Conservation (phyloP, 2,888 invertebrate genomes). For the Phalangium opilio region DNA sequence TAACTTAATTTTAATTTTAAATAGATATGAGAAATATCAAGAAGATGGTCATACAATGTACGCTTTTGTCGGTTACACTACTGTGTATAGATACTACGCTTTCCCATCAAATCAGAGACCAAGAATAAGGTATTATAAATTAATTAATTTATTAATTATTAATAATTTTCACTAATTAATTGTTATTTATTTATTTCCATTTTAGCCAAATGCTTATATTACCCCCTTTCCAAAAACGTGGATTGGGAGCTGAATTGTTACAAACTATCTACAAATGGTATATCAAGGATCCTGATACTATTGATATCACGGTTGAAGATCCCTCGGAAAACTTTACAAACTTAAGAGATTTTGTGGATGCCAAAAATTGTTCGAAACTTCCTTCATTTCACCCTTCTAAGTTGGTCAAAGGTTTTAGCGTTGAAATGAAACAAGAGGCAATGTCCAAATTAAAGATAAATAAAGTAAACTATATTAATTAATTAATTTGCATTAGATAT, state of each 20-base stretch:
- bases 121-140: slow-evolving; percentile 53
- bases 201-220: slow-evolving; percentile 79
- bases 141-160: too few relatives aligned
- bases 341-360: slow-evolving; percentile 78
- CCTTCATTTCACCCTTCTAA: slow-evolving; percentile 48
- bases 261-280: slow-evolving; percentile 44
- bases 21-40: slow-evolving; percentile 35
- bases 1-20: too few relatives aligned
- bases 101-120: slow-evolving; percentile 76
- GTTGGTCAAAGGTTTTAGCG: slow-evolving; percentile 53
- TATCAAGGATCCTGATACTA: slow-evolving; percentile 37
- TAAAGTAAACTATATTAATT: slow-evolving; percentile 32
- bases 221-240: slow-evolving; percentile 76
- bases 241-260: slow-evolving; percentile 66
- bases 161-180: too few relatives aligned
- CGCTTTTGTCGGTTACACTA: slow-evolving; percentile 71
- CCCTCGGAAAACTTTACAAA: slow-evolving; percentile 80
- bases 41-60: slow-evolving; percentile 39
- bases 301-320: slow-evolving; percentile 75
- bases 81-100: slow-evolving; percentile 86
- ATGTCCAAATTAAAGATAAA: slow-evolving; percentile 49
- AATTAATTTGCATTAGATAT: neutral
- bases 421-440: slow-evolving; percentile 61
- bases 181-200: too few relatives aligned
- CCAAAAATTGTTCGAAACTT: slow-evolving; percentile 51